Evolutionary conservation across 2,797 vertebrate species (phyloP), one percentile per base, ranked within the genome.

Genomic region (Rallus crepitans): DNA sequence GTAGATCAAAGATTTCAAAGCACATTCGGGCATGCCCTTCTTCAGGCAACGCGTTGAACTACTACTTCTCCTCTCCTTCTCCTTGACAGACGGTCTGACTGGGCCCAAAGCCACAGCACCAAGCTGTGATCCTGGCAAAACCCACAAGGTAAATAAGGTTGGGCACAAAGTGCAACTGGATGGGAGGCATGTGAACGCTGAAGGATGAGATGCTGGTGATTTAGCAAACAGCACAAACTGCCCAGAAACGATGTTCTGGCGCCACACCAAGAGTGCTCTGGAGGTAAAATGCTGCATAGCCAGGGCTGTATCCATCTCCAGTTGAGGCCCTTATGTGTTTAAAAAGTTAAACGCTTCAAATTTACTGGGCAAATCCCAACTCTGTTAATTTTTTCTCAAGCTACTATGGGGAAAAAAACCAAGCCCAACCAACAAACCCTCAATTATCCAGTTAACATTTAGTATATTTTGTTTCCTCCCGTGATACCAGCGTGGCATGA

Each of bases 51-150:
- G 27, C 47, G 86, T 95, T 81, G 90, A 94, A 91, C 25, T 75
- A 64, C 80, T 56, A 76, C 71, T 95, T 89, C 68, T 93, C 80
- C 73, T 89, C 77, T 69, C 63, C 40, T 96, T 93, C 80, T 76
- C 79, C 83, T 87, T 91, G 92, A 95, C 94, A 94, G 92, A 95
- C 84, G 65, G 94, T 92, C 82, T 90, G 68, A 81, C 65, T 93
- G 93, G 94, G 96, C 91, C 81, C 2, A 0, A 89, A 92, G 94
- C 94, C 96, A 96, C 87, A 93, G 40, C 84, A 94, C 68, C 96
- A 89, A 95, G 94, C 95, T 96, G 95, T 90, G 95, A 96, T 95
- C 90, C 89, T 96, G 96, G 96, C 93, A 96, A 95, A 96, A 76
- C 18, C 47, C 57, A 87, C 55, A 87, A 90, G 88, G 95, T 97